Evolutionary conservation across 2,113 vertebrate species (phyloP), one percentile per base, ranked within the genome.

Genomic region (Ammodytes marinus): DNA sequence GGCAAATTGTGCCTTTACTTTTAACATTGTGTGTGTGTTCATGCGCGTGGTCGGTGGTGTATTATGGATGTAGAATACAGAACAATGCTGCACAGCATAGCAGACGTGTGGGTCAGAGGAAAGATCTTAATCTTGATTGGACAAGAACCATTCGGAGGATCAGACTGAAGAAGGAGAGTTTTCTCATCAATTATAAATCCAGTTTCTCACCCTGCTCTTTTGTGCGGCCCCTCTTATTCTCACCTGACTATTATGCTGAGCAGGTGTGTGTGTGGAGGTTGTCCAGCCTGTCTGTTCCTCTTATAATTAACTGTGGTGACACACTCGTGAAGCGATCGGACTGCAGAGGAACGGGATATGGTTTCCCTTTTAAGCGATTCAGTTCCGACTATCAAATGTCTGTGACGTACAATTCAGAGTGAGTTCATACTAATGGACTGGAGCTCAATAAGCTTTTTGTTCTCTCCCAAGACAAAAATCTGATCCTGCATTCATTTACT

Each of bases 251-350:
- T 8, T 14, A 27, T 40, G 53, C 12, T 66, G 43, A 55, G 55
- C 67, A 46, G 35, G 35, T 72, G 49, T 61, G 27, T 27, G 27
- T 27, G 37, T 53, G 74, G 52, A 50, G 68, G 45, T 71, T 15
- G 37, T 40, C 59, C 58, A 42, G 60, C 52, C 47, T 37, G 46
- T 64, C 50, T 49, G 65, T 43, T 49, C 47, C 47, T 17, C 11
- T 46, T 8, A 40, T 55, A 60, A 82, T 55, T 39, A 4, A 4
- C n/a, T 49, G 12, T 58, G 19, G 47, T 4, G 42, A 43, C 46
- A 49, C 63, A 61, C 59, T 61, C 39, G 14, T 61, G 15, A 42
- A 6, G 10, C 42, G 9, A 55, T 45, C 52, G 13, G 67, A 19
- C 53, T 49, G 63, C 53, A 67, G 63, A 47, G 35, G 27, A 47